These are phyloP conservation scores for Eudyptes chrysolophus DNA, from an alignment of 2,113 vertebrate species.

Conservation along the genomic window DNA sequence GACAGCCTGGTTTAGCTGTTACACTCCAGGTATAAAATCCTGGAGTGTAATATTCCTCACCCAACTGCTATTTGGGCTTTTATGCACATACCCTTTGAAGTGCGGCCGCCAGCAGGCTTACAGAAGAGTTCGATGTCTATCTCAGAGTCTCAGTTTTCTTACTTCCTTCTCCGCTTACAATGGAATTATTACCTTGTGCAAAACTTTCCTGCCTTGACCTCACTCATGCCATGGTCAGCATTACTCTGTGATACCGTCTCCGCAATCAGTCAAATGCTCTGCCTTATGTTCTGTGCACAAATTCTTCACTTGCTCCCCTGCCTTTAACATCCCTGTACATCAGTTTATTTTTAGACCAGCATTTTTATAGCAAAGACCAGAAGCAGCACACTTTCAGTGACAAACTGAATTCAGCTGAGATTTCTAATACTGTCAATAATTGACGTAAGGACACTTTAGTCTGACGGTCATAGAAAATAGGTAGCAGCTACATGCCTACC, in stretches of 20 bases:
- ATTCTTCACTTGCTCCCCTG: not conserved
- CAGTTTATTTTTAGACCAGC: slow-evolving; percentile 29
- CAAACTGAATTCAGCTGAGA: not conserved
- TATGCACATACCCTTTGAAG: not conserved
- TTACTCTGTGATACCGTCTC: not conserved
- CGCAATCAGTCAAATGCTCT: not conserved
- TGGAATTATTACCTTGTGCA: not conserved
- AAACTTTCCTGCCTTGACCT: not conserved
- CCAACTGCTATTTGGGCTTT: not conserved
- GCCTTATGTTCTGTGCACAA: not conserved
- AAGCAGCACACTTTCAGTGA: not conserved
- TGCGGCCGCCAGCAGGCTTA: accelerated
- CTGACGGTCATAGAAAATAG: not conserved
- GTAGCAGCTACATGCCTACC: not conserved
- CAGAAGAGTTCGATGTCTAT: not conserved
- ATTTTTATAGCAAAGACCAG: slow-evolving; percentile 41
- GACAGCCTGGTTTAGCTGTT: not conserved
- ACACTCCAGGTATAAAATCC: not conserved
- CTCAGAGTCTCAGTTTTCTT: not conserved
- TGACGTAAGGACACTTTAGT: not conserved
- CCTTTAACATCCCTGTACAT: not conserved
- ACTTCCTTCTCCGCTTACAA: not conserved
- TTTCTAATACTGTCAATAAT: not conserved
- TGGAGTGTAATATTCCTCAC: not conserved
- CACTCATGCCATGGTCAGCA: not conserved